phyloP scores from a whole-genome alignment of 1,140 invertebrate species.

The Drosophila sturtevanti region DNA sequence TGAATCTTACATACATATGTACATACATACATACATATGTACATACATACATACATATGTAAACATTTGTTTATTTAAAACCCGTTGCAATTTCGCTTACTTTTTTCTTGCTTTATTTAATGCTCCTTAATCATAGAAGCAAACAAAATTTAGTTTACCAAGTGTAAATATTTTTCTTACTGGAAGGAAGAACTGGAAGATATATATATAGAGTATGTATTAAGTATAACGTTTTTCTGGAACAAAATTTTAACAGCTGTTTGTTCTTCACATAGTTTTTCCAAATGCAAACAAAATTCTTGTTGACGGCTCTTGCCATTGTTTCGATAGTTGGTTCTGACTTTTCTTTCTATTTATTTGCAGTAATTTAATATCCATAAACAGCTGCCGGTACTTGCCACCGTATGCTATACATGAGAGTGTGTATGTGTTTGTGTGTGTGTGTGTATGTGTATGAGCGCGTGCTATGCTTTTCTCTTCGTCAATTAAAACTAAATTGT shows the following conservation, averaged over 20 bases:
- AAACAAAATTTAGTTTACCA: conserved; percentile 54
- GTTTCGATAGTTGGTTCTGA: conserved; percentile 30
- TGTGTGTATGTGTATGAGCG: not conserved
- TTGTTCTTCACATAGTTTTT: not conserved
- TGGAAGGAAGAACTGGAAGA: not conserved
- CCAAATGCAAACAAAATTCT: not conserved
- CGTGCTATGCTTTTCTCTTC: conserved; percentile 1
- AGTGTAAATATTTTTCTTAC: conserved; percentile 49
- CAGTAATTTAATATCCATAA: conserved; percentile 44
- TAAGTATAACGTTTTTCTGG: not conserved
- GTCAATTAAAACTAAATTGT: conserved; percentile 14
- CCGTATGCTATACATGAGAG: not conserved
- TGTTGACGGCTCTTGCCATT: not conserved
- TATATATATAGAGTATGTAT: not conserved
- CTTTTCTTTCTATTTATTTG: conserved; percentile 41
- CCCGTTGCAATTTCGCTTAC: conserved; percentile 47
- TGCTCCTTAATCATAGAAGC: conserved; percentile 49
- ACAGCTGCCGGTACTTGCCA: conserved; percentile 7
- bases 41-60: too few species aligned
- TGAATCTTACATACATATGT: too few species aligned
- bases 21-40: too few species aligned
- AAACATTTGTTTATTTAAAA: conserved; percentile 38
- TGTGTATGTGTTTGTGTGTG: not conserved
- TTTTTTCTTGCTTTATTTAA: conserved; percentile 10
- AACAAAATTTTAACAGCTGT: conserved; percentile 11